These are phyloP conservation scores for Drosophila gunungcola DNA, from an alignment of 1,140 invertebrate species.

Conservation along the genomic window DNA sequence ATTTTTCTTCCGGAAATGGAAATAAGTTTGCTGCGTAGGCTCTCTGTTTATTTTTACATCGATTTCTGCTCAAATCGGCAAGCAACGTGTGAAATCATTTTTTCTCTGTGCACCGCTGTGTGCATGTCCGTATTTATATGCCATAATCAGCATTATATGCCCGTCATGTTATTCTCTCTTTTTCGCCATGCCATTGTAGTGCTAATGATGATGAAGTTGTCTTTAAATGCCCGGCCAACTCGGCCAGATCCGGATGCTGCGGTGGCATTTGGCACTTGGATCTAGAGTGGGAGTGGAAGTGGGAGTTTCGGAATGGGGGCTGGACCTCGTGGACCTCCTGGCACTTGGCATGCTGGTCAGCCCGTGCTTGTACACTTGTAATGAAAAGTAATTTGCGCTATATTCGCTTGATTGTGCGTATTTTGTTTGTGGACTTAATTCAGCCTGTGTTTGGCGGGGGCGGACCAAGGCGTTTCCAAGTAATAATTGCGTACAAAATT, in stretches of 20 bases:
- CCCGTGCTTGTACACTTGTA: slow-evolving; percentile 67
- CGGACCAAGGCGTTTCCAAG: slow-evolving; percentile 26
- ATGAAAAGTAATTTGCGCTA: slow-evolving; percentile 78
- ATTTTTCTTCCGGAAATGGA: too few relatives aligned
- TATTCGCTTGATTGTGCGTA: slow-evolving; percentile 79
- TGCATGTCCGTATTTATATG: slow-evolving; percentile 70
- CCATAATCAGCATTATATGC: slow-evolving; percentile 77
- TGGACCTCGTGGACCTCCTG: not conserved
- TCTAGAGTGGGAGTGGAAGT: slow-evolving; percentile 12
- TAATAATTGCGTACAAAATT: slow-evolving; percentile 81
- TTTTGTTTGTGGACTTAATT: slow-evolving; percentile 71
- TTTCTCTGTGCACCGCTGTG: slow-evolving; percentile 7
- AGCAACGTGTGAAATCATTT: not conserved
- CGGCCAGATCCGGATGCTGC: slow-evolving; percentile 56
- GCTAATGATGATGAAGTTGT: slow-evolving; percentile 82
- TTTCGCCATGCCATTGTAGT: slow-evolving; percentile 63
- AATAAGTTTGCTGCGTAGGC: not conserved
- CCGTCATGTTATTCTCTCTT: slow-evolving; percentile 50
- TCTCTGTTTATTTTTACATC: not conserved
- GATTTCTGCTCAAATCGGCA: too few relatives aligned
- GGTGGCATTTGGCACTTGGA: slow-evolving; percentile 57
- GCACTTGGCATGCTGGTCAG: slow-evolving; percentile 68
- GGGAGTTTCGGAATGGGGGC: not conserved
- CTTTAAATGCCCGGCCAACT: slow-evolving; percentile 71
- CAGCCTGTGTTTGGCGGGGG: slow-evolving; percentile 4